phyloP scores from a whole-genome alignment of 1,140 invertebrate species.

The Calosoma granatense region DNA sequence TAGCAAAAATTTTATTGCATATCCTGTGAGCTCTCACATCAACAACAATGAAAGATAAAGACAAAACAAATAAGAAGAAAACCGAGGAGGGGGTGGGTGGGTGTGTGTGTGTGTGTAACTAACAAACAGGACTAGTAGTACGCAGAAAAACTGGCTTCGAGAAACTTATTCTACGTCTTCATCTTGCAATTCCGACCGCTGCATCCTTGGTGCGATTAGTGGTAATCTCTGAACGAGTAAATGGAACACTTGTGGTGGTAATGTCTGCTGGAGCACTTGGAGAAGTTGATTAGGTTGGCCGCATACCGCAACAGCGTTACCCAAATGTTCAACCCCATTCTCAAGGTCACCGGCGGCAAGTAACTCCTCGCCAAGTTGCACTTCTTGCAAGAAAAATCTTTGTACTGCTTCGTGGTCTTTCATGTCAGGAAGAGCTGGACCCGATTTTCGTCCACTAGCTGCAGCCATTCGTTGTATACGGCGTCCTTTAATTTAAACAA shows the following conservation, averaged over 20 bases:
- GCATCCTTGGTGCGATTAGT: conserved; percentile 35
- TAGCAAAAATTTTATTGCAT: conserved; percentile 1
- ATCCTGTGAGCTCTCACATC: background rate
- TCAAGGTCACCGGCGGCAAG: conserved; percentile 77
- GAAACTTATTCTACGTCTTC: conserved; percentile 32
- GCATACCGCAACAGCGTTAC: conserved; percentile 91
- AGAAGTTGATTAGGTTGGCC: conserved; percentile 88
- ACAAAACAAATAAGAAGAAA: background rate
- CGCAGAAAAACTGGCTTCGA: background rate
- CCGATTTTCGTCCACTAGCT: conserved; percentile 26
- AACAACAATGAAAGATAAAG: background rate
- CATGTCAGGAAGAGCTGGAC: conserved; percentile 66
- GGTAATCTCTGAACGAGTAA: conserved; percentile 77
- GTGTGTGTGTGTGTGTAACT: too few relatives aligned
- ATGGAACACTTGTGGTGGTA: conserved; percentile 86
- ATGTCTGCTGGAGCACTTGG: conserved; percentile 63
- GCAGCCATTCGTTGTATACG: conserved; percentile 41
- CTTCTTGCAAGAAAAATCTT: conserved; percentile 81
- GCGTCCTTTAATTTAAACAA: conserved; percentile 38
- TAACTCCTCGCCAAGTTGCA: conserved; percentile 83
- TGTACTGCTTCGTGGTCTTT: conserved; percentile 88
- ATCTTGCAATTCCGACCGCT: conserved; percentile 29
- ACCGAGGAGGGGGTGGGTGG: background rate
- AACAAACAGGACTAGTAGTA: conserved; percentile 2
- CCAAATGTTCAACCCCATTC: conserved; percentile 85